Percentiles rank a stretch among this genome's conserved stretches.
These are phyloP conservation scores for Sclerurus mexicanus DNA, from an alignment of 2,113 vertebrate genomes.

Conservation along the genomic window DNA sequence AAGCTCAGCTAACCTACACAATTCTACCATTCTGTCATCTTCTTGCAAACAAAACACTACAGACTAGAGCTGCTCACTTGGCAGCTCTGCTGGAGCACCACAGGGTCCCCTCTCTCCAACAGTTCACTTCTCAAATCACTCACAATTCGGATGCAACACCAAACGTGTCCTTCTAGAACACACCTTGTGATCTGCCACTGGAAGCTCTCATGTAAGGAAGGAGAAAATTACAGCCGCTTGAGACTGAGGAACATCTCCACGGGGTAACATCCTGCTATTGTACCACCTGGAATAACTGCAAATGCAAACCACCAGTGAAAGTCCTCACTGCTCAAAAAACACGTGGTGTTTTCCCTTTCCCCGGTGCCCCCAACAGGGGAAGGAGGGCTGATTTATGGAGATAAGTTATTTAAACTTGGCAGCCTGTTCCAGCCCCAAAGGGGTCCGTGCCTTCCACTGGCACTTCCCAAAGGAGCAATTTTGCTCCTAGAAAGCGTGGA, in stretches of 20 bases:
- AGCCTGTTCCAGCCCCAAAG: not conserved
- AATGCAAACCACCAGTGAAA: not conserved
- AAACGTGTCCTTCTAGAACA: not conserved
- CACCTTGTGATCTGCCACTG: not conserved
- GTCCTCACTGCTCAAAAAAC: not conserved
- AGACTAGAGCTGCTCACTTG: not conserved
- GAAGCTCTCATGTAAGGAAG: not conserved
- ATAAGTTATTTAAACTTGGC: not conserved
- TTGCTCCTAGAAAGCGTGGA: not conserved
- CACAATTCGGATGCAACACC: not conserved
- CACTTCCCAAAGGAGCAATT: not conserved
- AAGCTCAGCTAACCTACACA: conserved; percentile 11
- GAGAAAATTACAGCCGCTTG: not conserved
- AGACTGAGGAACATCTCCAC: not conserved
- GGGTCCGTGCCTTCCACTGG: fast-evolving
- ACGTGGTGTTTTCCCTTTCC: not conserved
- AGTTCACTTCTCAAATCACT: not conserved
- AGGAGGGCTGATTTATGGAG: not conserved
- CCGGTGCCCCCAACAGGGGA: not conserved
- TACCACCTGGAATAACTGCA: not conserved
- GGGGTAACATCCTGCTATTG: not conserved
- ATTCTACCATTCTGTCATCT: not conserved
- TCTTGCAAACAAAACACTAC: not conserved
- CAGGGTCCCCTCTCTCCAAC: not conserved
- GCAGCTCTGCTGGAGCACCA: not conserved